phyloP scores from a whole-genome alignment of 2,888 invertebrate species.

The Sclerodermus sp. region DNA sequence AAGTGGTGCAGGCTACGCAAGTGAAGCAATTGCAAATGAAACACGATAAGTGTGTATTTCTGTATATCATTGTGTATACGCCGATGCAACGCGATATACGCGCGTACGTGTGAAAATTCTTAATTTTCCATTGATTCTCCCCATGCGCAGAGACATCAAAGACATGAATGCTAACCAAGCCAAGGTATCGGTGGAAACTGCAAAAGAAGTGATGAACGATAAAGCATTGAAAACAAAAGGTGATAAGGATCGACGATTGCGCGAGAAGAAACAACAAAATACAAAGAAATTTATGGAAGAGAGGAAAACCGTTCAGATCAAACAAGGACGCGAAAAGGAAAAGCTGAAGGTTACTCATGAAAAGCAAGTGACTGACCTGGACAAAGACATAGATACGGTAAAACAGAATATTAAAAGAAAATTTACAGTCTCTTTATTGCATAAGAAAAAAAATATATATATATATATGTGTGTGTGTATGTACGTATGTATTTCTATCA shows the following conservation, averaged over 20 bases:
- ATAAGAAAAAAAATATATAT: neutral
- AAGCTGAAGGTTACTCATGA: slow-evolving; percentile 65
- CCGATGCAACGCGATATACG: neutral
- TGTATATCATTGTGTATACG: too few species aligned
- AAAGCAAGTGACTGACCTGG: slow-evolving; percentile 61
- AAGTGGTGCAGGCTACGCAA: slow-evolving; percentile 60
- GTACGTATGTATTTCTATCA: too few species aligned
- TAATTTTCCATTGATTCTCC: too few species aligned
- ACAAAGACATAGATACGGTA: slow-evolving; percentile 57
- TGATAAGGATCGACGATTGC: slow-evolving; percentile 65
- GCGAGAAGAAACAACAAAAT: slow-evolving; percentile 67
- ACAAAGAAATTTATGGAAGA: slow-evolving; percentile 70
- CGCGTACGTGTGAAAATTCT: neutral
- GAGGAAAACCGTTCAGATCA: slow-evolving; percentile 61
- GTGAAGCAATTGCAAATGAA: slow-evolving; percentile 63
- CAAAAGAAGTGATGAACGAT: slow-evolving; percentile 66
- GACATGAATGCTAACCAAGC: slow-evolving; percentile 68
- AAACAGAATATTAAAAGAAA: too few species aligned
- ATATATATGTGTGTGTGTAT: too few species aligned
- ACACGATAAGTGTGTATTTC: slow-evolving; percentile 63
- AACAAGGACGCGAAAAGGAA: slow-evolving; percentile 63
- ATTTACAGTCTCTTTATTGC: neutral
- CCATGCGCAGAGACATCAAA: slow-evolving; percentile 65
- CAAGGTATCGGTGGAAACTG: slow-evolving; percentile 69
- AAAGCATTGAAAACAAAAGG: slow-evolving; percentile 69